Evolutionary conservation across 2,888 invertebrate genomes (phyloP), one percentile per base, ranked within the genome.

Genomic region (Nemurella pictetii): DNA sequence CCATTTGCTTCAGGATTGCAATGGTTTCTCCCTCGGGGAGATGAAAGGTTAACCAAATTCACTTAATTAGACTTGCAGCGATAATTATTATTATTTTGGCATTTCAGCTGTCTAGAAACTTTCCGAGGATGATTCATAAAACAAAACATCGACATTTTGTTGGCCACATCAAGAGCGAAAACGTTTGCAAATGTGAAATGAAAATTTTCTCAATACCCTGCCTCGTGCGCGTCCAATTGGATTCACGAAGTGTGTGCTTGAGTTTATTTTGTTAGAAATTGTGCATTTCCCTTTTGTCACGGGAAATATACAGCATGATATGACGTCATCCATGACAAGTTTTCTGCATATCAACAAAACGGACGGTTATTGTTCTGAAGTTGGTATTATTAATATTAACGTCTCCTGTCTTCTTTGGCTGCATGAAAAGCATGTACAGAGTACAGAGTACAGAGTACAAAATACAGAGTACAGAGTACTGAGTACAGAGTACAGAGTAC

Each of bases 21-120:
- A 35, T 20, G 25, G n/a, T 5, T 7, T 25, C 3, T 32, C 80
- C 36, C 36, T 5, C n/a, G 35, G 80, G 80, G 80, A 26, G 32
- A 35, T n/a, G 32, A 80, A 80, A 80, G 30, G 80, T 55, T 55
- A 55, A 35, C 80, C 30, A 80, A 80, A 80, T 80, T n/a, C 7
- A 80, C 32, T 36, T 80, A 32, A 80, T 80, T 36, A 32, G 35
- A 35, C n/a, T 30, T 5, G 26, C 32, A 35, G 36, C 80, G 15
- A 80, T 80, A 26, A 55, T 55, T 26, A 35, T 32, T 35, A 80
- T 80, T 26, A 35, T 32, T 35, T 35, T 80, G 36, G 32, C 80
- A 80, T 80, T 80, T 80, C 35, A 35, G 35, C 80, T 80, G 36
- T 80, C 29, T 75, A 75, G 75, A 75, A 75, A 12, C 9, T 26